Conservation (phyloP, 92 coral and sea anemone species). For the Umimayanthus chanpuru region DNA sequence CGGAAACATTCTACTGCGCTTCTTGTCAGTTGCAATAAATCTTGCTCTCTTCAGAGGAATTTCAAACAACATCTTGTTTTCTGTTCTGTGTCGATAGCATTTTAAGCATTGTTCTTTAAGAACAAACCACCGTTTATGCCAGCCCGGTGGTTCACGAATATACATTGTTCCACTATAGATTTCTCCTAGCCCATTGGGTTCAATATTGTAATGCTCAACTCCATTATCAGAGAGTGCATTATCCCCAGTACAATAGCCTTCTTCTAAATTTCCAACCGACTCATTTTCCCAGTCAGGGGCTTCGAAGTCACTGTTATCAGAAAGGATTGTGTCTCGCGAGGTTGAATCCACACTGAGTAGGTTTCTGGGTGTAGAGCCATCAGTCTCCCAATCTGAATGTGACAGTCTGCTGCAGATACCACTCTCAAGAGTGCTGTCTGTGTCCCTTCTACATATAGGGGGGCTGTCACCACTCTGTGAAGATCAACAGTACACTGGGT, state of each 20-base stretch:
- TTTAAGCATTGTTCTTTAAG: slow-evolving; percentile 73
- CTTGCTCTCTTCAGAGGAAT: slow-evolving; percentile 78
- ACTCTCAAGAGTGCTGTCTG: slow-evolving; percentile 76
- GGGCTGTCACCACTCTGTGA: slow-evolving; percentile 30
- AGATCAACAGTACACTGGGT: background rate
- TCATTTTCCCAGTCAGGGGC: slow-evolving; percentile 72
- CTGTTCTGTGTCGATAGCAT: slow-evolving; percentile 76
- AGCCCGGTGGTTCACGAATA: slow-evolving; percentile 84
- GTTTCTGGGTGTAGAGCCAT: slow-evolving; percentile 44
- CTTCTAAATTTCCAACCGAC: slow-evolving; percentile 59
- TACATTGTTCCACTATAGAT: slow-evolving; percentile 70
- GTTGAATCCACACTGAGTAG: slow-evolving; percentile 51
- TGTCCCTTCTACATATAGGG: slow-evolving; percentile 53
- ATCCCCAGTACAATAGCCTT: slow-evolving; percentile 84
- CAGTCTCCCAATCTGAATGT: slow-evolving; percentile 58
- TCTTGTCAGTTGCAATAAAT: slow-evolving; percentile 75
- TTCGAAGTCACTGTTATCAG: slow-evolving; percentile 71
- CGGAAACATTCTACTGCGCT: slow-evolving; percentile 80
- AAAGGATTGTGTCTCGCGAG: slow-evolving; percentile 70
- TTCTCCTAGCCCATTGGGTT: slow-evolving; percentile 80
- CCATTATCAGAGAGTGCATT: slow-evolving; percentile 65
- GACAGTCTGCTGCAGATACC: slow-evolving; percentile 62
- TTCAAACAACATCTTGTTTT: slow-evolving; percentile 80
- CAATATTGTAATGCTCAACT: slow-evolving; percentile 58
- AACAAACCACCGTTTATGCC: slow-evolving; percentile 88